Evolutionary conservation across 2,797 vertebrate genomes (phyloP).

Genomic region (Megaceryle alcyon): DNA sequence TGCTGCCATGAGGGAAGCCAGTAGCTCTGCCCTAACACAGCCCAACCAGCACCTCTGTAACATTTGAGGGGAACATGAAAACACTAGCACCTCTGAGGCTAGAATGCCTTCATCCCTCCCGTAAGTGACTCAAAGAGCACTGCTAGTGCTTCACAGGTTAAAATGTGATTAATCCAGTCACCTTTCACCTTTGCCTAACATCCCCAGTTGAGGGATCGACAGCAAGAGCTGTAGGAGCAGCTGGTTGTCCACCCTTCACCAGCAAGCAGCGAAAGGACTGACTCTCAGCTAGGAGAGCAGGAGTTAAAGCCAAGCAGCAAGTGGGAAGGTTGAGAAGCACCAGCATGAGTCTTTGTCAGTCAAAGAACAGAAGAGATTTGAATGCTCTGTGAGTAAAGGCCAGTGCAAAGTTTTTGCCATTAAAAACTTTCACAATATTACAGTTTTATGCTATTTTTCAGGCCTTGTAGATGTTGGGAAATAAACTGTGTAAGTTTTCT

Average conservation of each 20-base stretch:
- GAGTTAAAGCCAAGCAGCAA: background rate
- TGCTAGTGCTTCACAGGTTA: background rate
- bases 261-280: background rate
- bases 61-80: background rate
- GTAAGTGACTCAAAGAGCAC: background rate
- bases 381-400: background rate
- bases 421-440: background rate
- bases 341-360: background rate
- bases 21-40: background rate
- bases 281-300: background rate
- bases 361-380: background rate
- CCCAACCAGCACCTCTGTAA: background rate
- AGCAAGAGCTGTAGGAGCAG: background rate
- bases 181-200: background rate
- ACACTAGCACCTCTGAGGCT: background rate
- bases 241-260: background rate
- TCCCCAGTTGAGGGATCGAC: background rate
- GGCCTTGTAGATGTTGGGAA: background rate
- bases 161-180: background rate
- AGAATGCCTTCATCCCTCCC: background rate
- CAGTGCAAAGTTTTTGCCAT: background rate
- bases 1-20: accelerated
- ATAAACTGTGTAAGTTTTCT: background rate
- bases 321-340: background rate
- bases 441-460: background rate